Percentiles rank a stretch among this genome's conserved stretches.
Conservation (phyloP, 1,140 invertebrate species). For the Tetramorium alpestre region DNA sequence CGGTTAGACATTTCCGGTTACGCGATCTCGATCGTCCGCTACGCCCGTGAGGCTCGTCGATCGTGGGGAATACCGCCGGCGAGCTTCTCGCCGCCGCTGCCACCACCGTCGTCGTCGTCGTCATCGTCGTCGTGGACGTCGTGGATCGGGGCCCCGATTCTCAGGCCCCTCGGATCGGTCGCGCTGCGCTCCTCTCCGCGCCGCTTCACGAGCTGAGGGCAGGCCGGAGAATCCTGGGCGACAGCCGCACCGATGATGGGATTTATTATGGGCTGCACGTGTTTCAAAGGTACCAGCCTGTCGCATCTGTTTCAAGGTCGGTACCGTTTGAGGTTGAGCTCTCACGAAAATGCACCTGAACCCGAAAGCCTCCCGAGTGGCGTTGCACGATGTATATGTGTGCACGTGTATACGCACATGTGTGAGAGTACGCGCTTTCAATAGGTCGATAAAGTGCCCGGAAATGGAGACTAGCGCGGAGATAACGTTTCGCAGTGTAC, state of each 20-base stretch:
- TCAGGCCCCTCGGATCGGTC: conserved; percentile 52
- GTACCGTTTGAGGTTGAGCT: conserved; percentile 37
- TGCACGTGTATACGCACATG: background rate
- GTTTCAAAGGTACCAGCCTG: conserved; percentile 91
- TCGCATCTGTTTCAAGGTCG: conserved; percentile 84
- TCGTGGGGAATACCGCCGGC: conserved; percentile 50
- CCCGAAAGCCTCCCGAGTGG: background rate
- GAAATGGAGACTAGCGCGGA: background rate
- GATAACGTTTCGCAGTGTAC: background rate
- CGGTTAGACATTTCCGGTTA: conserved; percentile 70
- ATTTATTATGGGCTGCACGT: conserved; percentile 95
- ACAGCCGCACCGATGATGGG: conserved; percentile 70
- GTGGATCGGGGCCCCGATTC: conserved; percentile 45
- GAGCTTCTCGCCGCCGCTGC: background rate
- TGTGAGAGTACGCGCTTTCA: background rate
- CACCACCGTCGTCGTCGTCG: conserved; percentile 4
- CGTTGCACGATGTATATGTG: background rate
- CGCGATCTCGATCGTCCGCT: conserved; percentile 53
- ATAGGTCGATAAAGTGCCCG: background rate
- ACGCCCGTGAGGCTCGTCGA: conserved; percentile 36
- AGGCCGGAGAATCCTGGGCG: conserved; percentile 48
- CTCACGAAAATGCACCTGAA: background rate
- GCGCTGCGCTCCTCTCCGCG: conserved; percentile 37
- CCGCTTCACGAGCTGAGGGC: conserved; percentile 53
- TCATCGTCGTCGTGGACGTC: conserved; percentile 44